These are phyloP conservation scores for Psittacula derbiana DNA, from an alignment of 2,797 vertebrate species.

Conservation along the genomic window DNA sequence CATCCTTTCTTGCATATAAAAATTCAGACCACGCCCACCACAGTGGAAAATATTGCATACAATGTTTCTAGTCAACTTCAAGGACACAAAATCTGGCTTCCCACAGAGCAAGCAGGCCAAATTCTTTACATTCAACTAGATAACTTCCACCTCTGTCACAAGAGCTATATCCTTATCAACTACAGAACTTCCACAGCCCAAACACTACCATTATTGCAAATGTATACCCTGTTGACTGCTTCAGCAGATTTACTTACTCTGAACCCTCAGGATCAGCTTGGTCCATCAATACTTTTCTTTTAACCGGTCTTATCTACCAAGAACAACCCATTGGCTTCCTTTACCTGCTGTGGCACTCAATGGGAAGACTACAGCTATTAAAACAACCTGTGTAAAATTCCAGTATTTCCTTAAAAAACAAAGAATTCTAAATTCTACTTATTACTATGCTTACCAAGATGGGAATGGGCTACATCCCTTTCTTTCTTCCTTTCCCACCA, in stretches of 20 bases:
- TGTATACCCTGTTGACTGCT: rapidly evolving
- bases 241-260: neutral
- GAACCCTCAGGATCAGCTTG: neutral
- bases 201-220: neutral
- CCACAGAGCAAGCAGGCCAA: neutral
- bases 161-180: neutral
- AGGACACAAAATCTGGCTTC: neutral
- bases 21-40: neutral
- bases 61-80: neutral
- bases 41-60: neutral
- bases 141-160: neutral
- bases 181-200: neutral
- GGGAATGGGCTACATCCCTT: neutral
- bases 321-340: neutral
- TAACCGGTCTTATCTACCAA: neutral
- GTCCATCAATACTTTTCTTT: neutral
- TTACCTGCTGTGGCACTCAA: neutral
- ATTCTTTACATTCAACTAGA: neutral
- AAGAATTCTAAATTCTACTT: neutral
- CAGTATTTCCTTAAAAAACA: neutral
- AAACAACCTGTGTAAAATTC: neutral
- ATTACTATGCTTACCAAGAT: neutral
- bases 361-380: neutral
- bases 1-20: neutral
- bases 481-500: neutral